These are phyloP conservation scores for Leptopilina myrica DNA, from an alignment of 2,888 invertebrate species.

Conservation along the genomic window DNA sequence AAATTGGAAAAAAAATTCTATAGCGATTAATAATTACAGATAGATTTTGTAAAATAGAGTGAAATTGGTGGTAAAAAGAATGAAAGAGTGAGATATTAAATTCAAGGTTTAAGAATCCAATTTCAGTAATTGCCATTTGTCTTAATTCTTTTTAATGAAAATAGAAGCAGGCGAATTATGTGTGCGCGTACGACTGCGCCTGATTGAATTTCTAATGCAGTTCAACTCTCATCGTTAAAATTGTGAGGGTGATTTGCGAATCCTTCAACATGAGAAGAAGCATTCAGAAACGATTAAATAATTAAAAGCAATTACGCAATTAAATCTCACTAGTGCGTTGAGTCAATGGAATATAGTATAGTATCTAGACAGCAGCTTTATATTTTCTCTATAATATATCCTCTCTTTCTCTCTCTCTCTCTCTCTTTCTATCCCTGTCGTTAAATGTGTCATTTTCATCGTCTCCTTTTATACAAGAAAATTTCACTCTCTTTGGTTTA, in stretches of 20 bases:
- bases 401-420: no score
- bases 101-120: no score
- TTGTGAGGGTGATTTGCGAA: constrained; percentile 61
- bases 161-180: neutral
- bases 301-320: constrained; percentile 74
- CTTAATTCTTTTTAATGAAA: neutral
- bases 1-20: no score
- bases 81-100: no score
- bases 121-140: neutral
- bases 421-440: no score
- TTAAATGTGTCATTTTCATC: neutral
- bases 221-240: constrained; percentile 39
- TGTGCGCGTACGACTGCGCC: neutral
- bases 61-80: no score
- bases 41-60: no score
- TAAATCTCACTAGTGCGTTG: constrained; percentile 62
- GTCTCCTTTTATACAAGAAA: no score
- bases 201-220: constrained; percentile 35
- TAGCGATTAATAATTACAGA: no score
- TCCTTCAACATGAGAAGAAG: constrained; percentile 66
- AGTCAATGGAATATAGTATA: constrained; percentile 42
- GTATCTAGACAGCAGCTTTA: neutral
- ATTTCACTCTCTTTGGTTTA: no score
- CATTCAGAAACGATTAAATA: constrained; percentile 72
- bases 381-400: neutral